These are phyloP conservation scores for Cataglyphis rosenhaueri DNA, from an alignment of 2,888 invertebrate genomes.

Conservation along the genomic window DNA sequence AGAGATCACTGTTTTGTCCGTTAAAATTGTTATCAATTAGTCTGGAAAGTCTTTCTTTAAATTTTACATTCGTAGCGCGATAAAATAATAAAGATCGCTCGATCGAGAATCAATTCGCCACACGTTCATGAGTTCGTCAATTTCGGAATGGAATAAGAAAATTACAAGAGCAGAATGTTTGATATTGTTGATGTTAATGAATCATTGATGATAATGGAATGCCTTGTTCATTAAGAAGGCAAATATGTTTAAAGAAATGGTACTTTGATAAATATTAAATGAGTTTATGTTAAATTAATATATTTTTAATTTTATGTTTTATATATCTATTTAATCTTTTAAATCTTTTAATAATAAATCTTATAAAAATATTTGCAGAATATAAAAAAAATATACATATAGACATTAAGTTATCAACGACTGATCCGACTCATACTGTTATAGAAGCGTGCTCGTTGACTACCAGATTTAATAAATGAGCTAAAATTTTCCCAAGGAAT, in stretches of 20 bases:
- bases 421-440: neutral
- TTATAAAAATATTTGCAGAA: neutral
- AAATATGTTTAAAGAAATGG: neutral
- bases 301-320: neutral
- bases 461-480: neutral
- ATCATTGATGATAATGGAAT: neutral
- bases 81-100: neutral
- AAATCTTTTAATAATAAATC: too few species aligned
- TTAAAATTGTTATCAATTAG: constrained; percentile 3
- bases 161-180: neutral
- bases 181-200: neutral
- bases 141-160: neutral
- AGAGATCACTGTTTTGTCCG: neutral
- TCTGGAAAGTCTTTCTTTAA: neutral
- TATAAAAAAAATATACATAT: neutral
- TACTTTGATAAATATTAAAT: neutral
- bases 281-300: neutral
- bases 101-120: neutral
- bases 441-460: neutral
- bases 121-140: neutral
- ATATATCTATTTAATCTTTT: too few species aligned
- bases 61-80: neutral
- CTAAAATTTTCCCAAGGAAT: neutral
- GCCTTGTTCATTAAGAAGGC: neutral
- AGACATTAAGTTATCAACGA: neutral